Percentiles rank a stretch among this genome's conserved stretches.
Evolutionary conservation across 1,140 invertebrate species (phyloP).

Genomic region (Telenomus remus): DNA sequence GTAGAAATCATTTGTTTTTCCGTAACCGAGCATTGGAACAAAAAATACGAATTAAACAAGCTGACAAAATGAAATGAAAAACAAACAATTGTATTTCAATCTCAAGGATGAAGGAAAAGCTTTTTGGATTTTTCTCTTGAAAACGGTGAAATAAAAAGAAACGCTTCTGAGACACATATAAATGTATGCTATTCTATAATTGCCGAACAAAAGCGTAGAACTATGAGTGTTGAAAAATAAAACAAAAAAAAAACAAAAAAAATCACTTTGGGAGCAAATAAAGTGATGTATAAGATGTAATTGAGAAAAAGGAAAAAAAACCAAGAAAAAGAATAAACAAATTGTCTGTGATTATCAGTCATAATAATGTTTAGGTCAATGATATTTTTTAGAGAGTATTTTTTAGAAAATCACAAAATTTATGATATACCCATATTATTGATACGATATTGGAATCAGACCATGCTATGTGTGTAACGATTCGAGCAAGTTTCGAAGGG

Average conservation of each 20-base stretch:
- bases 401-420: constrained; percentile 76
- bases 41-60: neutral
- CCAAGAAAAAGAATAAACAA: constrained; percentile 53
- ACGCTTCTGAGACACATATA: constrained; percentile 64
- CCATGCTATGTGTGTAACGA: constrained; percentile 64
- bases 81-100: neutral
- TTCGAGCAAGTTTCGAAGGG: constrained; percentile 27
- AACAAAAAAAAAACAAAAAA: too few relatives aligned
- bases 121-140: constrained; percentile 3
- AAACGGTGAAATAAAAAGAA: constrained; percentile 62
- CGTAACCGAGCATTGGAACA: constrained; percentile 23
- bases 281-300: constrained; percentile 21
- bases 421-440: constrained; percentile 73
- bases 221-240: constrained; percentile 52
- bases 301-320: constrained; percentile 46
- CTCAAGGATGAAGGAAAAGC: constrained; percentile 9
- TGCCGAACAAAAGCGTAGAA: constrained; percentile 62
- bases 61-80: neutral
- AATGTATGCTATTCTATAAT: constrained; percentile 65
- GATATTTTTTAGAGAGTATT: constrained; percentile 75
- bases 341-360: constrained; percentile 76
- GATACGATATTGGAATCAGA: constrained; percentile 72
- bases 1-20: constrained; percentile 18
- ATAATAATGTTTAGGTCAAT: constrained; percentile 75
- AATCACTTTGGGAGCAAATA: constrained; percentile 59